Evolutionary conservation across 2,797 vertebrate genomes (phyloP), one percentile per base, ranked within the genome.

Genomic region (Glyptemys insculpta): DNA sequence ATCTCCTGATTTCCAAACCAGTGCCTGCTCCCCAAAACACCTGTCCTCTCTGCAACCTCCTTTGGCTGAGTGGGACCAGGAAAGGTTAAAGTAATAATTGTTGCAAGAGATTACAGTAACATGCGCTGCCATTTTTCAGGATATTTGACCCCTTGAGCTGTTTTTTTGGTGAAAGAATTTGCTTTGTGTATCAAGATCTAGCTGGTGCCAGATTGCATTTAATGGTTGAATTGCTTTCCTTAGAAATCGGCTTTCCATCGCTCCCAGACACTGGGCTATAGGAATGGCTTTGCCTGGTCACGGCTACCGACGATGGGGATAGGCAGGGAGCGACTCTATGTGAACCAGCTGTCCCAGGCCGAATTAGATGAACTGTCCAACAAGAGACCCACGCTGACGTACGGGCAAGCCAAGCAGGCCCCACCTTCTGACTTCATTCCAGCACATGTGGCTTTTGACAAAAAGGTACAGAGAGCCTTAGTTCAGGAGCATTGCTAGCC

Each of bases 371-470:
- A 99, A 72, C 86, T 99, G 91, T 93, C 98, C 59, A 97, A 74
- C 27, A 97, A 97, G 59, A 95, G 88, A 54, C 94, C 98, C 6
- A 68, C 94, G 1, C 83, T 98, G 50, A 98, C 98, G 15, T 98
- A 98, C 0, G 98, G 98, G 25, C 93, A 96, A 52, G 79, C 93
- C 79, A 98, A 96, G 82, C 93, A 86, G 41, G 49, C 94, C 53
- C 95, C 98, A 0, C 93, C 94, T 19, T 54, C 98, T 8, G 92
- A 94, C 25, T 99, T 99, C 96, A 78, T 99, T 90, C 99, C 99
- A 76, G 98, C 98, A 5, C 97, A 99, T 3, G 99, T 99, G 93
- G 98, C 98, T 93, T 98, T 99, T 47, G 99, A 99, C 98, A 99
- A 99, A 97, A 99, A 99, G 99, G 99, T 99, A 98, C 90, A 94